Evolutionary conservation across 1,140 invertebrate genomes (phyloP).

Genomic region (Microplitis mediator): DNA sequence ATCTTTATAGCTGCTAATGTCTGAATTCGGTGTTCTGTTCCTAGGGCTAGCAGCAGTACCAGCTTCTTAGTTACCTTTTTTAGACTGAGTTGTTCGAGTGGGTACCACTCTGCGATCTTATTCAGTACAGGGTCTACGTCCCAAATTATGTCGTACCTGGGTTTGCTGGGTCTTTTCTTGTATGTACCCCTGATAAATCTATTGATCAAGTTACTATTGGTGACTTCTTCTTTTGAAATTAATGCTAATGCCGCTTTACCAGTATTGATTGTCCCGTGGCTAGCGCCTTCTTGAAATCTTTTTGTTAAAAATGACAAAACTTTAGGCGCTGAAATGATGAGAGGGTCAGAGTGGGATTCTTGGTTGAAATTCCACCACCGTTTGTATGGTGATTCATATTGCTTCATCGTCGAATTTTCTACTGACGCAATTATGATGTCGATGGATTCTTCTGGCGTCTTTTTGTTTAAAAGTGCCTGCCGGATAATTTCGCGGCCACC

Average conservation of each 20-base stretch:
- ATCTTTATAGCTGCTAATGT: slow-evolving; percentile 23
- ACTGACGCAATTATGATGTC: slow-evolving; percentile 22
- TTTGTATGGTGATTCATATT: slow-evolving; percentile 20
- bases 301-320: slow-evolving; percentile 21
- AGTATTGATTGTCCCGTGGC: slow-evolving; percentile 24
- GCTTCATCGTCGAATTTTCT: slow-evolving; percentile 18
- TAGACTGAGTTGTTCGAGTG: slow-evolving; percentile 1
- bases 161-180: neutral
- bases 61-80: slow-evolving; percentile 27
- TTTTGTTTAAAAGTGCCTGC: slow-evolving; percentile 12
- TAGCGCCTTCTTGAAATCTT: slow-evolving; percentile 22
- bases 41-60: slow-evolving; percentile 26
- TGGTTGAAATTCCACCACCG: slow-evolving; percentile 3
- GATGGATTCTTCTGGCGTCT: neutral
- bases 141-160: neutral
- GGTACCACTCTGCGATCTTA: neutral
- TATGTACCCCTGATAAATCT: slow-evolving; percentile 16
- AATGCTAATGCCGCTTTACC: slow-evolving; percentile 9
- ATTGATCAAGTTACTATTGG: neutral
- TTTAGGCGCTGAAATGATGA: neutral
- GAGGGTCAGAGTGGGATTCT: neutral
- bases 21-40: slow-evolving; percentile 37
- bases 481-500: slow-evolving; percentile 26
- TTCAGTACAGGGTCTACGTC: neutral
- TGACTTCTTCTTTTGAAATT: neutral